Evolutionary conservation across 64 coral and sea anemone species (phyloP), one percentile per base, ranked within the genome.

Genomic region (Pocillopora damicornis): DNA sequence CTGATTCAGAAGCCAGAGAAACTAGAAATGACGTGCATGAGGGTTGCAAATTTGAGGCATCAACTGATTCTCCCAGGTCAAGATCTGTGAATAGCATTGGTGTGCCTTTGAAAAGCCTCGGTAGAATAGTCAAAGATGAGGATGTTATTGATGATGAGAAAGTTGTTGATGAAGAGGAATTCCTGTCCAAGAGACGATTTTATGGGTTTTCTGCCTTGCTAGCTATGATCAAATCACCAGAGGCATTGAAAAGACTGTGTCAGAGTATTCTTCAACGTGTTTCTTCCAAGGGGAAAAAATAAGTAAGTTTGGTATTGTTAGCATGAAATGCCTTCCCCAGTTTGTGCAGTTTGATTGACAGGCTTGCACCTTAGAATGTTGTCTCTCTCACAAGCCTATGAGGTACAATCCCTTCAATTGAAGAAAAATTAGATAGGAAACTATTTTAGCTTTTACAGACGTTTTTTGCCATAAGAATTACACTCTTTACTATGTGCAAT

Each of bases 11-110:
- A 56, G 63, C 7, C 67, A 71, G 69, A 17, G 35, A 67, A 69
- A 25, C 36, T 51, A 15, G 30, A 16, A 23, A 82, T 38, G 61
- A 26, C 63, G 22, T 66, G 63, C 20, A 26, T 37, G 30, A 36
- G 38, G 30, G 7, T 25, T 61, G 13, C 30, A 69, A 17, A 25
- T 9, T 38, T 17, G 61, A 69, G 56, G 18, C 61, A 12, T 13
- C 13, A 36, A 36, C 81, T 22, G 37, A 16, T 2, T 69, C 63
- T 45, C 2, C 56, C 13, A 35, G 36, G n/a, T 35, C 63, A 69
- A 68, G 69, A 63, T 83, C 81, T 63, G 9, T 83, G 37, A 37
- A 37, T 37, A 69, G 17, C 36, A 68, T 83, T 83, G 81, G 81
- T 15, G 63, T 69, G 1, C 81, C 81, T 56, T 16, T 83, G 18